Base-by-base conservation (phyloP, 2,888 invertebrate species). In the Linyphia triangularis region DNA sequence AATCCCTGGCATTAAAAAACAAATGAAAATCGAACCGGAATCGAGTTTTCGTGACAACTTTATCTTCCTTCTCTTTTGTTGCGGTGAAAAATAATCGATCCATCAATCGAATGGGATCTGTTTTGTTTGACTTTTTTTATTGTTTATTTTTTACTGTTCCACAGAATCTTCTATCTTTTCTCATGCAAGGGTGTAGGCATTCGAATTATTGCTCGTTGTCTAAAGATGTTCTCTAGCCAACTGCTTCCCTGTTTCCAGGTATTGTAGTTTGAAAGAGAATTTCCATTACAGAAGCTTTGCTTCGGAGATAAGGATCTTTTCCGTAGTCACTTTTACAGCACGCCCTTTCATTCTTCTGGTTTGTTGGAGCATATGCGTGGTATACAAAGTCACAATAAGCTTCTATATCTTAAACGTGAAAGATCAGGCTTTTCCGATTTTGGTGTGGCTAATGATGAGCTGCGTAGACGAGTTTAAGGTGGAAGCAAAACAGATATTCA, bases 61-160 rank as follows among this genome's bases (percentile, higher is more conserved):
- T 78, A 85, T 67, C 70, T 85, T 85, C 78, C 70, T 85, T 77
- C 61, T 84, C 75, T 57, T 88, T 73, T 75, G 63, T 72, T 69
- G 13, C 51, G 26, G 28, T 26, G 61, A 33, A 77, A 73, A 73
- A 70, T 73, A 86, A 43, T 57, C 63, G 69, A 73, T 63, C 63
- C 57, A 63, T 81, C 81, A 81, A 88, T 81, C 65, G 63, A 26
- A 28, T 33, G 16, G 19, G 59, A 73, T 51, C 51, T 0, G 13
- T 75, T 75, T 88, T 67, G 33, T 72, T 24, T 40, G n/a, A 10
- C 16, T 57, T 57, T 86, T 65, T 67, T 73, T 51, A 81, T 70
- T 43, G 51, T 51, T 24, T 69, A 16, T 24, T 26, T 37, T 22
- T 13, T n/a, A 33, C 4, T 33, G 33, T 9, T 33, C 33, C 9